A percentile compares a stretch with the other conserved stretches of the same genome.
These are phyloP conservation scores for Homarus gammarus DNA, from an alignment of 2,888 invertebrate genomes.

Conservation along the genomic window DNA sequence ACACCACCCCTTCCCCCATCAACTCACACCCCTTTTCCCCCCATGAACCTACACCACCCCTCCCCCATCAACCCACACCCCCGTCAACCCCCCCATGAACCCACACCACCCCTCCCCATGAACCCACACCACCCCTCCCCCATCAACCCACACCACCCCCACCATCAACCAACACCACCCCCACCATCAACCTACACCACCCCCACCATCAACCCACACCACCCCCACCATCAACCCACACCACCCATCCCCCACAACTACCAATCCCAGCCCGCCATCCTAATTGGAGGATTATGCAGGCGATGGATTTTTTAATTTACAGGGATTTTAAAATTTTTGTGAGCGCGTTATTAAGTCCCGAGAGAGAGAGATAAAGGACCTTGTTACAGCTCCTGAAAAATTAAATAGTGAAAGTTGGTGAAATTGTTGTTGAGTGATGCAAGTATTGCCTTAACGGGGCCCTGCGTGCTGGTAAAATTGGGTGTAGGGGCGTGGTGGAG, in stretches of 20 bases:
- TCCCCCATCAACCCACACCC: neutral
- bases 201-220: neutral
- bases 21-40: neutral
- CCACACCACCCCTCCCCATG: neutral
- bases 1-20: neutral
- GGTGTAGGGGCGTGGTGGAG: neutral
- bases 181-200: neutral
- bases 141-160: neutral
- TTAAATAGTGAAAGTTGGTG: neutral
- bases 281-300: conserved; percentile 53
- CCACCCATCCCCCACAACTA: neutral
- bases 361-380: neutral
- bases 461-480: no score
- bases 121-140: neutral
- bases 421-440: no score
- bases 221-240: neutral
- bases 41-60: neutral
- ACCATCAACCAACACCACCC: neutral
- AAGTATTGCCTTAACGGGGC: no score
- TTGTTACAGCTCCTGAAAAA: neutral
- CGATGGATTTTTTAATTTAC: conserved; percentile 52
- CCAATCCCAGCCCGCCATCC: neutral
- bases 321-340: conserved; percentile 65
- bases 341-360: conserved; percentile 54
- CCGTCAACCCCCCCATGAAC: no score